Evolutionary conservation across 1,140 invertebrate species (phyloP).

Genomic region (Probaryconus sp.): DNA sequence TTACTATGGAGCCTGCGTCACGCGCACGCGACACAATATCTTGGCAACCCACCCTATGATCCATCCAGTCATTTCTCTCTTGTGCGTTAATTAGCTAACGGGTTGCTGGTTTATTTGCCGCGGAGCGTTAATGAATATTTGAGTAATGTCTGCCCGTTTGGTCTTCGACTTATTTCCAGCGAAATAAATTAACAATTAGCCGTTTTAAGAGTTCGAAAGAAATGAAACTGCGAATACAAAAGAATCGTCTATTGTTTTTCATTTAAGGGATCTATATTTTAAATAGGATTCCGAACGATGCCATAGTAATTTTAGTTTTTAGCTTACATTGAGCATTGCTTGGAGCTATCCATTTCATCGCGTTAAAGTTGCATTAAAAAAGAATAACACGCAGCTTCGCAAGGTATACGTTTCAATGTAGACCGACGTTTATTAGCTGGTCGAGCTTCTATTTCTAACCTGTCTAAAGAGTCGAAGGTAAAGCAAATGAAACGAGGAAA

Average conservation of each 20-base stretch:
- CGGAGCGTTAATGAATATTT: constrained; percentile 73
- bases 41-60: constrained; percentile 60
- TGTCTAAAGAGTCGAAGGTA: constrained; percentile 26
- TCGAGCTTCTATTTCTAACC: background rate
- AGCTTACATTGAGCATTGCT: too few relatives aligned
- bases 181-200: constrained; percentile 72
- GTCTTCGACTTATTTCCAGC: constrained; percentile 63
- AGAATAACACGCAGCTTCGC: background rate
- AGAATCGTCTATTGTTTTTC: constrained; percentile 33
- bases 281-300: too few relatives aligned
- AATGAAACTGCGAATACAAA: constrained; percentile 5
- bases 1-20: constrained; percentile 44
- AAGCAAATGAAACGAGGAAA: constrained; percentile 16
- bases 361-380: constrained; percentile 20
- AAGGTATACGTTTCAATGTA: constrained; percentile 15
- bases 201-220: constrained; percentile 25
- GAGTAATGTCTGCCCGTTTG: constrained; percentile 70
- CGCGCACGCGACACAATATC: constrained; percentile 65
- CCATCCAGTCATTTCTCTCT: constrained; percentile 62
- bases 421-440: constrained; percentile 32
- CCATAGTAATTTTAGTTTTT: too few relatives aligned
- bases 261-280: too few relatives aligned
- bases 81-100: constrained; percentile 73
- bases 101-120: constrained; percentile 69
- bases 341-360: background rate